Base-by-base conservation (phyloP, 2,888 invertebrate genomes). In the Pandemis cinnamomeana region DNA sequence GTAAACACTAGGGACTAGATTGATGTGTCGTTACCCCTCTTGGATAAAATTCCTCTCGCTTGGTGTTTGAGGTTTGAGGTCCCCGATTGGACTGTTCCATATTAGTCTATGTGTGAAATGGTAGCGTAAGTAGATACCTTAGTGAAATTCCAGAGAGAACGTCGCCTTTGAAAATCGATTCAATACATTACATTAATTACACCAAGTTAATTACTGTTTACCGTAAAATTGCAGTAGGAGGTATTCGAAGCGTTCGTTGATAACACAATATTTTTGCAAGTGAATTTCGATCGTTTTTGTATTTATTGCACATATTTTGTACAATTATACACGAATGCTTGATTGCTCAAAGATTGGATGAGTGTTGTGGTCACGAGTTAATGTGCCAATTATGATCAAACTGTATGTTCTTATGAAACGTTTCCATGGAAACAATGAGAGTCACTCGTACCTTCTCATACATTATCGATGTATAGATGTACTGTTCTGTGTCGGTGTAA, bases 341-440 rank as follows among this genome's bases (percentile, higher is more conserved):
- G 70, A 75, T 84, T 84, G 85, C 84, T 86, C 86, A 85, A 36
- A 85, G 78, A 73, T 70, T 79, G 77, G 76, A 27, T 71, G 68
- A 77, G 75, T 77, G 70, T 76, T 84, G 90, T 90, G 89, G 88
- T 88, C 89, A 90, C 78, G 71, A 71, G 71, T 70, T 68, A 72
- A 84, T 85, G 89, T 89, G 89, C 89, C 89, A 91, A 91, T 85
- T 82, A 74, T 71, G 70, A 71, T 71, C 74, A 67, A 46, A 67
- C 66, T 71, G 70, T 71, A 51, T 66, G 74, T 74, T 74, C 74
- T 74, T 74, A 74, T 74, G 74, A 74, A 74, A 75, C 79, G 75
- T 74, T 74, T 74, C 73, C 13, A 61, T 15, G 61, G 73, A 74
- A 67, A 74, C 74, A 61, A 41, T 41, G 70, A 74, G 73, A 74